Evolutionary conservation across 2,797 vertebrate genomes (phyloP).

Genomic region (Oophaga sylvatica): DNA sequence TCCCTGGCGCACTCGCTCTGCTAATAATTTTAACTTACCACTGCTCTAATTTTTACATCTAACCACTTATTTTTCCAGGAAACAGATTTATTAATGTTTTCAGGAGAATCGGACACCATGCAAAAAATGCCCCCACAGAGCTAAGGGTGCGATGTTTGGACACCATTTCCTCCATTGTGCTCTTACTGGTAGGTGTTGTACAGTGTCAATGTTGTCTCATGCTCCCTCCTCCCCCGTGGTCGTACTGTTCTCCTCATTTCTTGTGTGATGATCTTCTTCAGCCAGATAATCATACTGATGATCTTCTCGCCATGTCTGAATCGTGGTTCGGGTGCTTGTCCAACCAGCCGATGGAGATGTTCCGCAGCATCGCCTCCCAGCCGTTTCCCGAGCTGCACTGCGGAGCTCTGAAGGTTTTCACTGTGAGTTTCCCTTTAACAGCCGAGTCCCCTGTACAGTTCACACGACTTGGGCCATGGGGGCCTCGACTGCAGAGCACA

Average conservation of each 20-base stretch:
- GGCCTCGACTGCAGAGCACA: too few species aligned
- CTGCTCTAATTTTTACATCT: too few species aligned
- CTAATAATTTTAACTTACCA: too few species aligned
- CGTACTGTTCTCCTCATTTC: neutral
- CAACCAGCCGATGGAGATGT: conserved; percentile 84
- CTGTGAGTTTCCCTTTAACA: conserved; percentile 74
- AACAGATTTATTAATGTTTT: conserved; percentile 82
- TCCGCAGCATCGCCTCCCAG: conserved; percentile 88
- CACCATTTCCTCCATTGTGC: conserved; percentile 85
- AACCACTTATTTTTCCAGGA: conserved; percentile 70
- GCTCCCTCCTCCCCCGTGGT: neutral
- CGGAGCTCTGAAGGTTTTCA: conserved; percentile 84
- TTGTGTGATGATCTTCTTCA: conserved; percentile 62
- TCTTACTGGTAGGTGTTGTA: conserved; percentile 79
- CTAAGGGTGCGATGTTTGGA: conserved; percentile 88
- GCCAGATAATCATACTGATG: conserved; percentile 93
- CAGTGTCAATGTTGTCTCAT: too few species aligned
- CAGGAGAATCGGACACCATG: conserved; percentile 81
- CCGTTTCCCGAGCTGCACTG: conserved; percentile 95
- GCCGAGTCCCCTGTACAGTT: neutral
- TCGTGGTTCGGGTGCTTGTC: conserved; percentile 88
- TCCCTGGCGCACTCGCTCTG: neutral
- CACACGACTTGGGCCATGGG: too few species aligned
- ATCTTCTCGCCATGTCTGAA: conserved; percentile 88
- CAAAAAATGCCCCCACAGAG: conserved; percentile 81